Base-by-base conservation (phyloP, 2,113 vertebrate genomes). In the Chrysochloris asiatica region DNA sequence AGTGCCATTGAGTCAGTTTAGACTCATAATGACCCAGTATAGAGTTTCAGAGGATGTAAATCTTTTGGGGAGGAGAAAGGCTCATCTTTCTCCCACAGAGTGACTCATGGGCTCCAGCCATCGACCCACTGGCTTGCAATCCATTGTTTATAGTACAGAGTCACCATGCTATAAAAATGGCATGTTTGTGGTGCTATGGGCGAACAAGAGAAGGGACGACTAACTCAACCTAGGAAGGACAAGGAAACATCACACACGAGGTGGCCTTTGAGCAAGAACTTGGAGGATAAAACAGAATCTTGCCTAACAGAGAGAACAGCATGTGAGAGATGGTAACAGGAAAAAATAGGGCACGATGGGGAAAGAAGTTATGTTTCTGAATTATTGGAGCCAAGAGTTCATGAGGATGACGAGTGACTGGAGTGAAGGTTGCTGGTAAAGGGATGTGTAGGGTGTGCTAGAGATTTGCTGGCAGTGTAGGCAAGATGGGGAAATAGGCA, bases 111-210 rank as follows among this genome's bases (percentile, higher is more conserved):
- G n/a, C n/a, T n/a, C n/a, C n/a, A n/a, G n/a, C n/a, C n/a, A n/a
- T n/a, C n/a, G n/a, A n/a, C n/a, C n/a, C n/a, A n/a, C n/a, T n/a
- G n/a, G n/a, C n/a, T n/a, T n/a, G n/a, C n/a, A n/a, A n/a, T n/a
- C n/a, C n/a, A n/a, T n/a, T n/a, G n/a, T n/a, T n/a, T n/a, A n/a
- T n/a, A n/a, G n/a, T n/a, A n/a, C n/a, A n/a, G n/a, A n/a, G n/a
- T n/a, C n/a, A n/a, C n/a, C n/a, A n/a, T n/a, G n/a, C n/a, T 48
- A 12, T 38, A 12, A 17, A 38, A 48, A 33, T 9, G 8, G 13
- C 48, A 19, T 0, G 11, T 6, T 28, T 11, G 5, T 7, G 4
- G 7, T 4, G 17, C 73, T n/a, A 12, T 17, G 33, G n/a, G 16
- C n/a, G 22, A 21, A 50, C 33, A 67, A 24, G 73, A 28, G 43